Evolutionary conservation across 2,797 vertebrate species (phyloP).

Genomic region (Austrolebias charrua): DNA sequence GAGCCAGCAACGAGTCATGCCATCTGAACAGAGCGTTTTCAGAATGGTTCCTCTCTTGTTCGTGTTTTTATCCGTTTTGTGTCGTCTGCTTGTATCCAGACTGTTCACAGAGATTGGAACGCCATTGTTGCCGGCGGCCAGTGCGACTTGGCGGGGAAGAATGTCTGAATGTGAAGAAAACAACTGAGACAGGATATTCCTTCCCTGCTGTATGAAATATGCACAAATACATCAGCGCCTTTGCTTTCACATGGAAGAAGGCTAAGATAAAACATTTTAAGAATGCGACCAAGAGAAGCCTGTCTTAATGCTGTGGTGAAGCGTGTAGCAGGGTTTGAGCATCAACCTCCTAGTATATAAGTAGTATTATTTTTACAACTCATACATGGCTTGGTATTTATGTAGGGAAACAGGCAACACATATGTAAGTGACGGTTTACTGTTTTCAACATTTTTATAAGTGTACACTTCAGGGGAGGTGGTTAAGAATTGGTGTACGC

Average conservation of each 20-base stretch:
- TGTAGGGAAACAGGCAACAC: not conserved
- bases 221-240: conserved; percentile 65
- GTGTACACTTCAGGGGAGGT: too few species aligned
- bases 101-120: conserved; percentile 32
- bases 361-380: not conserved
- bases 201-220: conserved; percentile 46
- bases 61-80: not conserved
- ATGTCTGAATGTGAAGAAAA: conserved; percentile 48
- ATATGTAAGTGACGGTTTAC: not conserved
- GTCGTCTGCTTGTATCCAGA: conserved; percentile 27
- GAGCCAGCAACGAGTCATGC: not conserved
- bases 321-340: not conserved
- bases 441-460: too few species aligned
- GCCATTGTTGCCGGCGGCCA: conserved; percentile 45
- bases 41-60: not conserved
- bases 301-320: conserved; percentile 29
- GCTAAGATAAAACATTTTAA: conserved; percentile 57
- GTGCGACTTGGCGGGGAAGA: conserved; percentile 43
- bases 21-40: conserved; percentile 5
- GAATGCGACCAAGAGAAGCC: conserved; percentile 54
- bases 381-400: not conserved
- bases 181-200: conserved; percentile 62
- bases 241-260: conserved; percentile 55
- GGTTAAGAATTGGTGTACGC: too few species aligned
- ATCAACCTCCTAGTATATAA: too few species aligned